These are phyloP conservation scores for Limosa lapponica DNA, from an alignment of 2,797 vertebrate genomes.

Conservation along the genomic window DNA sequence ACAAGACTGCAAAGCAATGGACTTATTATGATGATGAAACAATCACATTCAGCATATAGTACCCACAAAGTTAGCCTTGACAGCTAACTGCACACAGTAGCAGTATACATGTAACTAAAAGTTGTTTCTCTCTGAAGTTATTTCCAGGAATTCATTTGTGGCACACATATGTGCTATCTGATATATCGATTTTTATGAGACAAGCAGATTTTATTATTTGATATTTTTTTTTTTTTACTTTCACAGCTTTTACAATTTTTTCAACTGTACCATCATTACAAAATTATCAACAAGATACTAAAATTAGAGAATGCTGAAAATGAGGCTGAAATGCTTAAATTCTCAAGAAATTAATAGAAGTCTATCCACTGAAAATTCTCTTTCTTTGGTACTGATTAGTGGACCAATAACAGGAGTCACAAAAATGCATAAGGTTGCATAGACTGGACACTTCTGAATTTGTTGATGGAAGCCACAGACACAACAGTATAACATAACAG, in stretches of 20 bases:
- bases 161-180: not conserved
- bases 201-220: not conserved
- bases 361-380: not conserved
- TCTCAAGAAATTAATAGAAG: not conserved
- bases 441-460: not conserved
- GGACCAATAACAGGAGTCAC: not conserved
- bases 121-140: not conserved
- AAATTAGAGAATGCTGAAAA: not conserved
- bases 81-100: not conserved
- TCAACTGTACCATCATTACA: not conserved
- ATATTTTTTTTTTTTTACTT: not conserved
- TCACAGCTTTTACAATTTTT: not conserved
- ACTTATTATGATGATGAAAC: not conserved
- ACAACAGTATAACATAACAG: not conserved
- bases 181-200: not conserved
- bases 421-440: accelerated
- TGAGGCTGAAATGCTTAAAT: not conserved
- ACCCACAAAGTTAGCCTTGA: not conserved
- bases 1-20: not conserved
- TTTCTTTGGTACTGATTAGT: not conserved
- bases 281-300: not conserved
- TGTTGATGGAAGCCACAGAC: not conserved
- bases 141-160: not conserved
- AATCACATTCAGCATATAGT: not conserved
- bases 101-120: not conserved